These are phyloP conservation scores for Myanophis thanlyinensis DNA, from an alignment of 2,113 vertebrate species.

Conservation along the genomic window DNA sequence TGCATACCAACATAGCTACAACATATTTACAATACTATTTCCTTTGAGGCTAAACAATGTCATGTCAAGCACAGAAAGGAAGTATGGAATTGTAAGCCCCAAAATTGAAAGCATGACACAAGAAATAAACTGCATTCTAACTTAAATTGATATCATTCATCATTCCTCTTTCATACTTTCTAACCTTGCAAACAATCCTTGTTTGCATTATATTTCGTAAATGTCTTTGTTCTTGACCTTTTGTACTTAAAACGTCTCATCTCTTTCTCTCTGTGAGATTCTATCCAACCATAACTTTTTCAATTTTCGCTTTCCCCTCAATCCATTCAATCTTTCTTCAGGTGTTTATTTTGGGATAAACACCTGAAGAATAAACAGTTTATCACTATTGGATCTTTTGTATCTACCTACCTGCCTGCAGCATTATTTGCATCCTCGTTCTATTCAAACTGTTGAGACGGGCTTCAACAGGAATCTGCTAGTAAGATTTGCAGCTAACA, in stretches of 20 bases:
- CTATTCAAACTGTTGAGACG: background rate
- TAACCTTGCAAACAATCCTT: background rate
- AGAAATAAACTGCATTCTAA: background rate
- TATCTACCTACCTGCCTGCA: background rate
- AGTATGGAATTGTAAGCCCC: background rate
- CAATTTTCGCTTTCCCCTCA: background rate
- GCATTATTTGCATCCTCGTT: background rate
- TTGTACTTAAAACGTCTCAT: background rate
- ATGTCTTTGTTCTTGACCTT: background rate
- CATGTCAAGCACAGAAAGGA: background rate
- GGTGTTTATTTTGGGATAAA: background rate
- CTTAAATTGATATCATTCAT: background rate
- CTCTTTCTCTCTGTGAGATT: background rate
- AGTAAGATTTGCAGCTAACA: background rate
- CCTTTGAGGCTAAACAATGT: background rate
- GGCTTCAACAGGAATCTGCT: background rate
- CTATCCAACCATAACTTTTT: background rate
- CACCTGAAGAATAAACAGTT: too few relatives aligned
- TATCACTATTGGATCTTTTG: background rate
- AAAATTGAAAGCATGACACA: background rate
- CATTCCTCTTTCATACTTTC: background rate
- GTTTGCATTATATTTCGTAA: background rate
- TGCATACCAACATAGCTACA: background rate
- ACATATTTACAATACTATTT: background rate
- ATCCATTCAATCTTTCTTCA: background rate